Percentiles rank a stretch among this genome's conserved stretches.
Conservation (phyloP, 2,888 invertebrate genomes). For the Psococerastis gibbosa region DNA sequence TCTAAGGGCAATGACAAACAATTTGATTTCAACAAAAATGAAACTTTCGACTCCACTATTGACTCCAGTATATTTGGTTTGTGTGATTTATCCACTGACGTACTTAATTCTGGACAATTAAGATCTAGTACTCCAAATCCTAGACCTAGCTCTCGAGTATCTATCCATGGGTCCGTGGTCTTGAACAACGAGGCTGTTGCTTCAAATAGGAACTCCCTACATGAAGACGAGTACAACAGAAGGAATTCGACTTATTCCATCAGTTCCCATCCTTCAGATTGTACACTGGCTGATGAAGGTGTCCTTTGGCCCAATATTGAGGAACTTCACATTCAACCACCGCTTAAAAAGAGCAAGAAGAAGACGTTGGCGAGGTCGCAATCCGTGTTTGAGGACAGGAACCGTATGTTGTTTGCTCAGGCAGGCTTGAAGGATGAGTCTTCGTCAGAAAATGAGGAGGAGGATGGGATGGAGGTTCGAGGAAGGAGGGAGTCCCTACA, state of each 20-base stretch:
- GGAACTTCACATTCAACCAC: conserved; percentile 1
- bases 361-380: conserved; percentile 2
- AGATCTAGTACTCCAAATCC: too few relatives aligned
- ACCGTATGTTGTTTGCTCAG: conserved; percentile 1
- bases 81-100: too few relatives aligned
- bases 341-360: too few relatives aligned
- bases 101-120: too few relatives aligned
- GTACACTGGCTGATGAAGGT: background rate
- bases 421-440: background rate
- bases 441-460: background rate
- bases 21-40: conserved; percentile 8
- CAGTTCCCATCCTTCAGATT: background rate
- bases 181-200: too few relatives aligned
- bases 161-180: too few relatives aligned
- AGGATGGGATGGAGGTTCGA: conserved; percentile 9
- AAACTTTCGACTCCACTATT: conserved; percentile 9
- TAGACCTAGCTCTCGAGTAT: too few relatives aligned
- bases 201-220: too few relatives aligned
- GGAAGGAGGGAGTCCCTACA: conserved; percentile 16
- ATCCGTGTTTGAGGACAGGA: conserved; percentile 6
- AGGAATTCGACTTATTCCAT: too few relatives aligned
- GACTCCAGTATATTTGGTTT: too few relatives aligned
- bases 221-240: too few relatives aligned
- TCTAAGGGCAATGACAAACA: background rate
- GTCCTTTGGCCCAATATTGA: background rate